phyloP scores from a whole-genome alignment of 2,113 vertebrate genomes.

The Seriola quinqueradiata region DNA sequence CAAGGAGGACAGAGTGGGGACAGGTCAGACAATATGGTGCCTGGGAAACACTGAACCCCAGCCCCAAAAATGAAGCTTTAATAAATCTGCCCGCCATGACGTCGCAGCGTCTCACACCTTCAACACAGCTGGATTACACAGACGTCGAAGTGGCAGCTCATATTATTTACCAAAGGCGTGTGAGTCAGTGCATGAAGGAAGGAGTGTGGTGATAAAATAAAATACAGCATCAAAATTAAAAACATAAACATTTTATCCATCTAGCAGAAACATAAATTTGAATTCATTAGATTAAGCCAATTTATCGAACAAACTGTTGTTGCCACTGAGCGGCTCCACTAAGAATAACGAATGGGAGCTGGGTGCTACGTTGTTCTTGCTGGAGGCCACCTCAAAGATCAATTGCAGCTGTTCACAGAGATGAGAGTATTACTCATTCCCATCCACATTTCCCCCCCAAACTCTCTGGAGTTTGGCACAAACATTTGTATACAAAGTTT shows the following conservation, averaged over 20 bases:
- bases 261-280: not conserved
- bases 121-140: conserved; percentile 57
- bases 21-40: conserved; percentile 61
- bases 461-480: conserved; percentile 10
- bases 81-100: conserved; percentile 60
- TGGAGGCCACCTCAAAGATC: conserved; percentile 44
- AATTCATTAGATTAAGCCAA: conserved; percentile 15
- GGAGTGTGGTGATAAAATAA: not conserved
- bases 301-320: conserved; percentile 31
- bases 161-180: conserved; percentile 15
- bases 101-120: conserved; percentile 22
- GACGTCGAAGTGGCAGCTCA: conserved; percentile 1
- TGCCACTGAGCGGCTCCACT: not conserved
- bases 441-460: not conserved
- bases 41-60: conserved; percentile 56
- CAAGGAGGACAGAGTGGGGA: conserved; percentile 52
- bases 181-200: not conserved
- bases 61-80: conserved; percentile 64
- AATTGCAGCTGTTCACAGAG: conserved; percentile 42
- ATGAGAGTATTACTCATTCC: conserved; percentile 21
- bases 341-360: conserved; percentile 16
- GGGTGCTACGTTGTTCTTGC: conserved; percentile 28
- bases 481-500: not conserved
- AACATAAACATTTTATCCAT: not conserved
- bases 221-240: not conserved